Evolutionary conservation across 2,888 invertebrate species (phyloP).

Genomic region (Sthenelais limicola): DNA sequence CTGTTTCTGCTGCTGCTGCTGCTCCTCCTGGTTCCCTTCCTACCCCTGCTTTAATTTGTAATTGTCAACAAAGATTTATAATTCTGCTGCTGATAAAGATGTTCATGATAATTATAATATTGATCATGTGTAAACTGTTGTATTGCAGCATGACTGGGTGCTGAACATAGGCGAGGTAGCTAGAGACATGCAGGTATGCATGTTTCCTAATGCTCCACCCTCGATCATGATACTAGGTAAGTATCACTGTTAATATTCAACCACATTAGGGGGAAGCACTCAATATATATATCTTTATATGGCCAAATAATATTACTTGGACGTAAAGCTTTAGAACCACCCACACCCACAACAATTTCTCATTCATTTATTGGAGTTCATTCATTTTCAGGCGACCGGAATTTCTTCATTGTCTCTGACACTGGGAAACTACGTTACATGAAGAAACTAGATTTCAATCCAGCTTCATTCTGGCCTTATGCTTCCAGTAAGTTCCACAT

Average conservation of each 20-base stretch:
- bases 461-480: slow-evolving; percentile 73
- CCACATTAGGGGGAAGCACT: too few species aligned
- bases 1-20: too few species aligned
- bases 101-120: too few species aligned
- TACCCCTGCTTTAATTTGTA: too few species aligned
- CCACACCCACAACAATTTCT: too few species aligned
- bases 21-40: too few species aligned
- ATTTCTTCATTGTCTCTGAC: slow-evolving; percentile 80
- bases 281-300: too few species aligned
- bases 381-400: slow-evolving; percentile 77
- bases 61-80: too few species aligned
- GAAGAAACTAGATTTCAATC: slow-evolving; percentile 88
- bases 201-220: slow-evolving; percentile 74
- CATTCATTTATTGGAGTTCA: background rate
- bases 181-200: slow-evolving; percentile 78
- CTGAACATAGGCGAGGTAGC: slow-evolving; percentile 87
- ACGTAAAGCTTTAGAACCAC: too few species aligned
- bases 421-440: slow-evolving; percentile 86
- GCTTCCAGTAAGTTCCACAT: slow-evolving; percentile 58
- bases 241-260: too few species aligned
- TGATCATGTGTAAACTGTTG: slow-evolving; percentile 14
- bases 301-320: too few species aligned
- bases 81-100: too few species aligned
- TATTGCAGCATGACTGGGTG: slow-evolving; percentile 80
- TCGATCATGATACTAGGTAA: slow-evolving; percentile 84